A percentile compares a stretch with the other conserved stretches of the same genome.
These are phyloP conservation scores for Willowsia nigromaculata DNA, from an alignment of 2,888 invertebrate genomes.

Conservation along the genomic window DNA sequence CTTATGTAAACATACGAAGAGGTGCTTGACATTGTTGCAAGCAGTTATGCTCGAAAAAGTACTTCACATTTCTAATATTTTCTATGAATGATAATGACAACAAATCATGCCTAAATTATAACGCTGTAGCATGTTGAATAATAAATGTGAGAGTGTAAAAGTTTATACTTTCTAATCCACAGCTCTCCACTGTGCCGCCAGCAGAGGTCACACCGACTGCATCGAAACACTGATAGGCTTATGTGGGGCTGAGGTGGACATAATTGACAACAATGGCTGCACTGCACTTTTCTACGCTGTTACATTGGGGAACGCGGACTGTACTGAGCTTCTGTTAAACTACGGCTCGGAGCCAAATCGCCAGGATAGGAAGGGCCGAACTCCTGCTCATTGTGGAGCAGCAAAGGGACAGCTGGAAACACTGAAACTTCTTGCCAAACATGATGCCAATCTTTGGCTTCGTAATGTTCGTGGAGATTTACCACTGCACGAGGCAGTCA, in stretches of 20 bases:
- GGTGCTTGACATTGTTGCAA: constrained; percentile 11
- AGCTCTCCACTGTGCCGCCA: constrained; percentile 98
- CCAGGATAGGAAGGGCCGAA: constrained; percentile 90
- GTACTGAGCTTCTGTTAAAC: constrained; percentile 92
- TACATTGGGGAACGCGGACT: constrained; percentile 96
- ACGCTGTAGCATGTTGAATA: too few species aligned
- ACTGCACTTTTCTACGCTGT: constrained; percentile 98
- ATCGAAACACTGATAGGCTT: constrained; percentile 92
- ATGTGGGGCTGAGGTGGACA: constrained; percentile 93
- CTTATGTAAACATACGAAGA: neutral
- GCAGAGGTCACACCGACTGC: constrained; percentile 95
- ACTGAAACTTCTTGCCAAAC: constrained; percentile 87
- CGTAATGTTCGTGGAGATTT: constrained; percentile 96
- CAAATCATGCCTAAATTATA: too few species aligned
- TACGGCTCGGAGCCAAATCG: constrained; percentile 95
- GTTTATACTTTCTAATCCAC: constrained; percentile 48
- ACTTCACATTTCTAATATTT: too few species aligned
- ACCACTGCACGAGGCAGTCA: constrained; percentile 97
- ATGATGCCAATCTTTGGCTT: constrained; percentile 94
- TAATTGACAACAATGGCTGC: constrained; percentile 95
- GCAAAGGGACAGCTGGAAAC: constrained; percentile 97
- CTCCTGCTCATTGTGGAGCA: constrained; percentile 95
- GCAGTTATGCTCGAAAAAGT: neutral
- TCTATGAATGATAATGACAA: too few species aligned
- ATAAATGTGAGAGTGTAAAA: too few species aligned